Evolutionary conservation across 2,888 invertebrate genomes (phyloP), one percentile per base, ranked within the genome.

Genomic region (Drosophila recens): DNA sequence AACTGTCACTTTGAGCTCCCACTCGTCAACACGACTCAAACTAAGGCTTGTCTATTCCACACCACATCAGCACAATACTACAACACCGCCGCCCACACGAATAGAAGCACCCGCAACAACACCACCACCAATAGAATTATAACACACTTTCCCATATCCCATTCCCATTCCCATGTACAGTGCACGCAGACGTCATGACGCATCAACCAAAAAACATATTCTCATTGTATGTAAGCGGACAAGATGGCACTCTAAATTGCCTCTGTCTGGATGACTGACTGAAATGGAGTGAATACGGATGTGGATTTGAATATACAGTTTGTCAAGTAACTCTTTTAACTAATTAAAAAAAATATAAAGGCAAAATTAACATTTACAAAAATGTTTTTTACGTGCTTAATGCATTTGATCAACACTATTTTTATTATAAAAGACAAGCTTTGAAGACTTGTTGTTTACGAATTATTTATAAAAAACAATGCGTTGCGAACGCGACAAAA

Each of bases 121-220:
- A 56, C 52, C 23, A n/a, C n/a, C n/a, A 30, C 0, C 30, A 8
- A 17, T 6, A n/a, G 10, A 9, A 3, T 30, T 15, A 13, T 15
- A 9, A 23, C 27, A 48, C 46, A 30, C 30, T 30, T 48, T 10
- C 30, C 15, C 30, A 48, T 30, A 40, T 27, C 40, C 23, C 23
- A 23, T 23, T 23, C 4, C 23, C 13, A 13, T 23, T 23, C 23
- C 23, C 13, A 13, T 43, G 17, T 40, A 56, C 57, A 58, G 30
- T 56, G 65, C 76, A 78, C 68, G 71, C 79, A 78, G 75, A 71
- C 75, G 46, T 67, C 70, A 67, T 79, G 80, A 78, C 80, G 72
- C 80, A 79, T 69, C 78, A 66, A 49, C 53, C 53, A 3, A n/a
- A 62, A 59, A 52, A 48, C 45, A 46, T 66, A 17, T 20, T 10